Conservation (phyloP, 2,113 vertebrate genomes). For the Poicephalus gulielmi region DNA sequence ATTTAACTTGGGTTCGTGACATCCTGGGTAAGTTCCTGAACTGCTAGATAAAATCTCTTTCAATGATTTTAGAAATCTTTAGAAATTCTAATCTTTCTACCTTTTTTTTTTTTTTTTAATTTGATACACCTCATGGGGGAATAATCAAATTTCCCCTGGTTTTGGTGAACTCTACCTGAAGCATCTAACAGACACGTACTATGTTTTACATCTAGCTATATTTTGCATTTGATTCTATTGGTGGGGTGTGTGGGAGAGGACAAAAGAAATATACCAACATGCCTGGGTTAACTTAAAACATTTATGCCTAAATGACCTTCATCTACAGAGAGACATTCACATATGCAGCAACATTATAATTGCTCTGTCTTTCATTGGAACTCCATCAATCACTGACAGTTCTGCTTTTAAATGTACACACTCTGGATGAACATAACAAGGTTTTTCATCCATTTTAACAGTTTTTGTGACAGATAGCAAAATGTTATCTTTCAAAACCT, state of each 20-base stretch:
- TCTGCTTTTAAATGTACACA: neutral
- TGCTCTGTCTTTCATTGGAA: neutral
- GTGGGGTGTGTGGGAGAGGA: neutral
- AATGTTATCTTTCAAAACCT: neutral
- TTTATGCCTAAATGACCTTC: neutral
- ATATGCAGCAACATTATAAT: neutral
- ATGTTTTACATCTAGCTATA: neutral
- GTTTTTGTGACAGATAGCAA: neutral
- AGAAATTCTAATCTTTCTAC: neutral
- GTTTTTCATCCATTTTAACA: neutral
- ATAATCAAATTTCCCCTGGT: neutral
- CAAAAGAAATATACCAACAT: neutral
- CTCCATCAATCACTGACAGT: conserved; percentile 14
- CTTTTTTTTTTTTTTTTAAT: neutral
- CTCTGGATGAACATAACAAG: neutral
- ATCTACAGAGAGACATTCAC: neutral
- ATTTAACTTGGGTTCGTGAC: neutral
- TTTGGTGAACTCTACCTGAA: neutral
- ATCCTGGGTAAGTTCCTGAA: neutral
- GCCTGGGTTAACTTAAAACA: neutral
- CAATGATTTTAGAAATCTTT: neutral
- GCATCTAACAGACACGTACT: neutral
- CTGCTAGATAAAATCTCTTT: neutral
- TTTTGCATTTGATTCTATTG: neutral
- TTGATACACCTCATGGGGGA: fast-evolving